Evolutionary conservation across 2,113 vertebrate genomes (phyloP).

Genomic region (Laterallus jamaicensis): DNA sequence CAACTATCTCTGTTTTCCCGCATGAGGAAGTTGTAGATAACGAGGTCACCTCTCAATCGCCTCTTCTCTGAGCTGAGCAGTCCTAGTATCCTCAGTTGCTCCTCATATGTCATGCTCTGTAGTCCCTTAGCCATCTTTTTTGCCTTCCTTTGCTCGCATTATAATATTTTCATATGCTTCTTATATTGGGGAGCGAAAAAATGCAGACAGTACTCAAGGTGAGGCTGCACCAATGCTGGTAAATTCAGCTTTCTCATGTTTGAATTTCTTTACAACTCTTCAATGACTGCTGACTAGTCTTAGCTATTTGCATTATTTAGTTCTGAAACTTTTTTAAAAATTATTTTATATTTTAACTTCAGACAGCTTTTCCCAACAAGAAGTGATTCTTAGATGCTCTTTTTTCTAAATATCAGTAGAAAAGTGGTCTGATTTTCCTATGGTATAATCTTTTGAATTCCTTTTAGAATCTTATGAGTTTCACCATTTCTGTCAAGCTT

Average conservation of each 20-base stretch:
- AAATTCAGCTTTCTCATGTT: background rate
- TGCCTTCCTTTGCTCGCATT: background rate
- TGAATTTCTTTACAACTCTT: background rate
- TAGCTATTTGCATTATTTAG: background rate
- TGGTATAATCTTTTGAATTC: background rate
- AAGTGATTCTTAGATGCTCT: background rate
- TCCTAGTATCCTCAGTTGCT: background rate
- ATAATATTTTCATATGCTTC: background rate
- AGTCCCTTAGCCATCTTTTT: background rate
- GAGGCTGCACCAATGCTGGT: too few relatives aligned
- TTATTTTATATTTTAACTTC: background rate
- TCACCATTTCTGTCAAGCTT: background rate
- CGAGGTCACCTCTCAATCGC: background rate
- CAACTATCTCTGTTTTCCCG: accelerated
- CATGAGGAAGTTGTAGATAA: background rate
- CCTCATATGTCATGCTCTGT: background rate
- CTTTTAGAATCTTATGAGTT: background rate
- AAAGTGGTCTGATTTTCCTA: background rate
- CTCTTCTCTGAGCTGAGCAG: background rate
- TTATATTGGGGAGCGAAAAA: background rate
- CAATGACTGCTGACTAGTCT: background rate
- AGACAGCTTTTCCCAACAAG: background rate
- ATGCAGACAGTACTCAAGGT: accelerated
- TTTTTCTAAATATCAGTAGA: background rate
- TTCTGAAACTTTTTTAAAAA: background rate